These are phyloP conservation scores for Labroides dimidiatus DNA, from an alignment of 2,797 vertebrate species.

Conservation along the genomic window DNA sequence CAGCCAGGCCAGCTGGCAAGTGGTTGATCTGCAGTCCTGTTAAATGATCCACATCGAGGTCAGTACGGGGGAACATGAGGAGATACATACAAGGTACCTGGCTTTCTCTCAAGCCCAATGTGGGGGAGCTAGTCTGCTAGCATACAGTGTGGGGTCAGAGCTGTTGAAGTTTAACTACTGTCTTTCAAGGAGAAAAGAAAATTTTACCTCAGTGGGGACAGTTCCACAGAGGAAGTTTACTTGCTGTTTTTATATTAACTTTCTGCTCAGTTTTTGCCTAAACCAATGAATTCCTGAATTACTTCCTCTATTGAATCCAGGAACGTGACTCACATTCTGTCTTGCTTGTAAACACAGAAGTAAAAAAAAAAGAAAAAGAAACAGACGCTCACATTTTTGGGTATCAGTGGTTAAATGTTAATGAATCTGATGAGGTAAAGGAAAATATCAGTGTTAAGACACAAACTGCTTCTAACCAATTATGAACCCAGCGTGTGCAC, in stretches of 20 bases:
- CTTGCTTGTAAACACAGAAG: conserved; percentile 7
- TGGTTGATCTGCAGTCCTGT: conserved; percentile 69
- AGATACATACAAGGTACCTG: conserved; percentile 64
- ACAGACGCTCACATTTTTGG: conserved; percentile 43
- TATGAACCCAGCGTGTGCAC: conserved; percentile 69
- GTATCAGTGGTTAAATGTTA: conserved; percentile 63
- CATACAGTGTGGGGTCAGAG: conserved; percentile 30
- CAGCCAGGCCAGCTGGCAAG: conserved; percentile 69
- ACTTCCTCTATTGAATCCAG: conserved; percentile 36
- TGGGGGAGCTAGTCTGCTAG: conserved; percentile 50
- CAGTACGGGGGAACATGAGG: conserved; percentile 65
- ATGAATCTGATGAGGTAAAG: conserved; percentile 75
- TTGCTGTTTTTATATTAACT: conserved; percentile 15
- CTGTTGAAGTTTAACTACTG: conserved; percentile 48
- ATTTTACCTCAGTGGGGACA: conserved; percentile 17
- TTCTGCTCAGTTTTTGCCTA: conserved; percentile 25
- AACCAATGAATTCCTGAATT: conserved; percentile 36
- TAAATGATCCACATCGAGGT: conserved; percentile 74
- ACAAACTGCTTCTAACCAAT: conserved; percentile 71
- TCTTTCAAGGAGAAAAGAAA: conserved; percentile 3
- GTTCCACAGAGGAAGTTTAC: conserved; percentile 13
- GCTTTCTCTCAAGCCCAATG: conserved; percentile 54
- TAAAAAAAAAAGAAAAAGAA: conserved; percentile 50
- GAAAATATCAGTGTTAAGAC: conserved; percentile 68
- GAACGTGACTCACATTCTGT: conserved; percentile 35